These are phyloP conservation scores for Protaetia brevitarsis DNA, from an alignment of 1,140 invertebrate species.

Conservation along the genomic window DNA sequence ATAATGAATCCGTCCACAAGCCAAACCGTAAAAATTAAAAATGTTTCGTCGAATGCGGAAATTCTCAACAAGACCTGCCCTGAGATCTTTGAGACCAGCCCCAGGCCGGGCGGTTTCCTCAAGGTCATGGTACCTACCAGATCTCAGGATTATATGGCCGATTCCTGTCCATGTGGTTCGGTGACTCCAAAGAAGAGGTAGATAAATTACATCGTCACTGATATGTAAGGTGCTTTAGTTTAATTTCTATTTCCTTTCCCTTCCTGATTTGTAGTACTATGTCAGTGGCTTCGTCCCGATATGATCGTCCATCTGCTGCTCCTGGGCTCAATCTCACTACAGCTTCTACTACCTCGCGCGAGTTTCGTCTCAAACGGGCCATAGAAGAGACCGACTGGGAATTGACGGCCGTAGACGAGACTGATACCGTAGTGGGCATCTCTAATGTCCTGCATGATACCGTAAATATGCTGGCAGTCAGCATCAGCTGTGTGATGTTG, in stretches of 20 bases:
- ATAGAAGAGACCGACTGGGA: slow-evolving; percentile 20
- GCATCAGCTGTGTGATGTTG: slow-evolving; percentile 36
- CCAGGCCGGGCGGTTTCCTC: slow-evolving; percentile 16
- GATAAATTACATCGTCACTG: not conserved
- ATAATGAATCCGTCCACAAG: not conserved
- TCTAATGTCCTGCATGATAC: not conserved
- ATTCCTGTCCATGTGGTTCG: not conserved
- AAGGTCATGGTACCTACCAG: slow-evolving; percentile 19
- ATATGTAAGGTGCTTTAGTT: not conserved
- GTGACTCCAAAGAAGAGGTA: not conserved
- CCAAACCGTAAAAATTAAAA: slow-evolving; percentile 17
- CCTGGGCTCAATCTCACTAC: not conserved
- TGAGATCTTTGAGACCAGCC: slow-evolving; percentile 8
- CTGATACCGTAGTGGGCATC: slow-evolving; percentile 4
- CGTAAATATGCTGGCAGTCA: slow-evolving; percentile 32
- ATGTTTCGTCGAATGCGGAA: not conserved
- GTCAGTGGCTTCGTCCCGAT: not conserved
- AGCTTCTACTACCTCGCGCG: not conserved
- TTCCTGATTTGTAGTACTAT: no score
- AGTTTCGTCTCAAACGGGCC: slow-evolving; percentile 9
- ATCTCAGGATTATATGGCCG: slow-evolving; percentile 18
- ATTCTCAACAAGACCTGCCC: not conserved
- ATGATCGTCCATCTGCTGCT: not conserved
- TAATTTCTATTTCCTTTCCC: not conserved
- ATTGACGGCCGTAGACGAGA: slow-evolving; percentile 5